These are phyloP conservation scores for Podargus strigoides DNA, from an alignment of 2,797 vertebrate species.

Conservation along the genomic window DNA sequence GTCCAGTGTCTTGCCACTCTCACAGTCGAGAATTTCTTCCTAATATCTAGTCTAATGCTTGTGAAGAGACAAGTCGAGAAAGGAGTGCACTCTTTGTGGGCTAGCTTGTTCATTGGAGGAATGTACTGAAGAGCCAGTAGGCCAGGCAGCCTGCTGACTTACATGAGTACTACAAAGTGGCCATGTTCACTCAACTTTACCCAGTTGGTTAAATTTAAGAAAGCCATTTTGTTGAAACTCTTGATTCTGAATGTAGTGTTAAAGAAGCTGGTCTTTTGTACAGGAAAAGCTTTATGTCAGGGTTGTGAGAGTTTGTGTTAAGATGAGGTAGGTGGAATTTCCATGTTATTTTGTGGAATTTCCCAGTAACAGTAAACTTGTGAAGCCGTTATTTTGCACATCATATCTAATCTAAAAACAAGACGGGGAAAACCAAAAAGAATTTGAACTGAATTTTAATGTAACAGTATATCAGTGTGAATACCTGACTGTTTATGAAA, in stretches of 20 bases:
- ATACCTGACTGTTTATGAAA: not conserved
- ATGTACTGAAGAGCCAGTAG: not conserved
- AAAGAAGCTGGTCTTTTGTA: not conserved
- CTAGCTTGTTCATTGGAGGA: not conserved
- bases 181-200: not conserved
- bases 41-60: too few species aligned
- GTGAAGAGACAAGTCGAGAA: too few species aligned
- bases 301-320: not conserved
- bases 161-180: accelerated
- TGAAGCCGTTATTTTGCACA: not conserved
- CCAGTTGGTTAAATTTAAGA: not conserved
- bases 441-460: not conserved
- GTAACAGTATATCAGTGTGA: not conserved
- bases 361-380: not conserved
- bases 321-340: not conserved
- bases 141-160: not conserved
- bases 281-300: not conserved
- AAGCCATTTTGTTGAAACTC: not conserved
- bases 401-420: not conserved
- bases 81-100: not conserved
- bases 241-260: not conserved
- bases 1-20: too few species aligned
- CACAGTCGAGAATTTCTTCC: too few species aligned
- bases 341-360: conserved; percentile 32
- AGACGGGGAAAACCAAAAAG: conserved; percentile 6